Evolutionary conservation across 53 echinoderm and acorn worm species (phyloP).

Genomic region (Stichopus horrens): DNA sequence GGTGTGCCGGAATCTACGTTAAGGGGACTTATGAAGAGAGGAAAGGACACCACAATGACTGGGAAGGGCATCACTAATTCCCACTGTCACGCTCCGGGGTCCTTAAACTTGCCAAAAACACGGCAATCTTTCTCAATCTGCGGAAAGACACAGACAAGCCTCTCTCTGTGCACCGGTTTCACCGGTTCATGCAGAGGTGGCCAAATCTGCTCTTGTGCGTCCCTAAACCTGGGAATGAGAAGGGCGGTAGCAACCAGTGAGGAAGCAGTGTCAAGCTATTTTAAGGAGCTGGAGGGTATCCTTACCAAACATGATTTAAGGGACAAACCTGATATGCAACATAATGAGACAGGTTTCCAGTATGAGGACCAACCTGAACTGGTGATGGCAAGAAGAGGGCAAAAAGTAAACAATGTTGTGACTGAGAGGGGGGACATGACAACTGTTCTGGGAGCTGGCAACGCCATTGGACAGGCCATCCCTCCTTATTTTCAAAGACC

Average conservation of each 20-base stretch:
- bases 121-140: not conserved
- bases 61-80: not conserved
- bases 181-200: not conserved
- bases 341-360: not conserved
- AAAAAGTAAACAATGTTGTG: too few relatives aligned
- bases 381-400: too few relatives aligned
- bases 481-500: slow-evolving; percentile 14
- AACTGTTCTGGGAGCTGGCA: slow-evolving; percentile 6
- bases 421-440: not conserved
- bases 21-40: not conserved
- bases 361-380: too few relatives aligned
- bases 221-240: not conserved
- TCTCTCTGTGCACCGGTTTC: not conserved
- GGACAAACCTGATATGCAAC: not conserved
- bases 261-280: not conserved
- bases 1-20: too few relatives aligned
- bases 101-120: not conserved
- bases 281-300: not conserved
- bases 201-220: not conserved
- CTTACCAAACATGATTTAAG: not conserved
- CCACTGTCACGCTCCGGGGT: not conserved
- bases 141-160: not conserved
- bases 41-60: not conserved
- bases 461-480: not conserved
- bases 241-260: not conserved